A percentile compares a stretch with the other conserved stretches of the same genome.
phyloP scores from a whole-genome alignment of 2,888 invertebrate species.

The Alsophila aescularia region DNA sequence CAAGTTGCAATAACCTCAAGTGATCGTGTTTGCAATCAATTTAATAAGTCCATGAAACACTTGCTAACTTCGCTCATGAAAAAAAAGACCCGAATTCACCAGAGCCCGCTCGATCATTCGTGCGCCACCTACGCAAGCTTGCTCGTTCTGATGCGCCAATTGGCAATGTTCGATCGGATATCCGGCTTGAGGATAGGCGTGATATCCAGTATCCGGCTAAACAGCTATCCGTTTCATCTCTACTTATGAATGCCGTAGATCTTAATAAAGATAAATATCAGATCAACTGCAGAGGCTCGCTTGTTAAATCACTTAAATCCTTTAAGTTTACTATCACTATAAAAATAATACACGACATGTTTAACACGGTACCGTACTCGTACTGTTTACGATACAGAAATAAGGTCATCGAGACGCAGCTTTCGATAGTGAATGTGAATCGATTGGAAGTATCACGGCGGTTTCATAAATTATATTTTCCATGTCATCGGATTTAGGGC shows the following conservation, averaged over 20 bases:
- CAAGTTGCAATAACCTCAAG: no score
- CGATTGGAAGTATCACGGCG: conserved; percentile 46
- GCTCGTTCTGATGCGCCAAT: no score
- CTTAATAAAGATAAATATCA: conserved; percentile 68
- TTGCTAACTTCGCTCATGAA: no score
- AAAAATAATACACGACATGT: conserved; percentile 45
- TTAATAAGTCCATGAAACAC: no score
- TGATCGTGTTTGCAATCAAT: no score
- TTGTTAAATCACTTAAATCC: conserved; percentile 50
- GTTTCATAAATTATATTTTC: conserved; percentile 50
- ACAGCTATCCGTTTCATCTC: no score
- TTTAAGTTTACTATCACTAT: conserved; percentile 52
- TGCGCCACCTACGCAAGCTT: no score
- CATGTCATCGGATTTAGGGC: conserved; percentile 48
- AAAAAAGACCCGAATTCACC: no score
- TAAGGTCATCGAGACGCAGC: conserved; percentile 49
- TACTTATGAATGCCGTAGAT: conserved; percentile 56
- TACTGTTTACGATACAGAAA: conserved; percentile 44
- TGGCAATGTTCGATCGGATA: no score
- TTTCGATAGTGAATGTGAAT: conserved; percentile 41
- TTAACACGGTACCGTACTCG: conserved; percentile 32
- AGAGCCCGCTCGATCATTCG: no score
- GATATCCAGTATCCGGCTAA: no score
- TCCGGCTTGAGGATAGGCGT: no score
- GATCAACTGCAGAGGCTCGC: conserved; percentile 48